phyloP scores from a whole-genome alignment of 2,888 invertebrate genomes.

The Tetragnatha montana region DNA sequence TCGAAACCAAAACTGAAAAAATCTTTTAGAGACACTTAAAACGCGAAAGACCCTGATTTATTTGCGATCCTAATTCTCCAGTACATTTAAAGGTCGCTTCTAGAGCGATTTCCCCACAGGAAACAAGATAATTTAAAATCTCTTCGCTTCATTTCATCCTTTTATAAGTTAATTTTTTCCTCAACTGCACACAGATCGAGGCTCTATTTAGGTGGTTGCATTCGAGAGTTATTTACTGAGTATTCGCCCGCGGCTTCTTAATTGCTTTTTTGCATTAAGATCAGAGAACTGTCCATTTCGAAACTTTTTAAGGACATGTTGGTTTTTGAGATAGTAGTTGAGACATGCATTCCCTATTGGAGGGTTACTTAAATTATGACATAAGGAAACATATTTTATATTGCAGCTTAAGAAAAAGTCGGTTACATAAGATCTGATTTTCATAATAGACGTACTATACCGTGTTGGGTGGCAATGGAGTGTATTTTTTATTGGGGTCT shows the following conservation, averaged over 20 bases:
- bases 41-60: slow-evolving; percentile 15
- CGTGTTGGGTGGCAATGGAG: no score
- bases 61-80: slow-evolving; percentile 12
- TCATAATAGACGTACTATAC: no score
- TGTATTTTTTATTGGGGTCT: no score
- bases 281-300: slow-evolving; percentile 4
- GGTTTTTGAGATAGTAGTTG: not conserved
- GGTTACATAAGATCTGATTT: no score
- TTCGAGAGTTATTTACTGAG: slow-evolving; percentile 7
- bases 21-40: not conserved
- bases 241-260: slow-evolving; percentile 8
- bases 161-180: slow-evolving; percentile 17
- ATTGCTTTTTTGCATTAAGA: slow-evolving; percentile 16
- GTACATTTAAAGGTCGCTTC: not conserved
- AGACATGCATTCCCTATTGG: not conserved
- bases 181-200: not conserved
- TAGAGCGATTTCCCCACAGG: not conserved
- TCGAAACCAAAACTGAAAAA: not conserved
- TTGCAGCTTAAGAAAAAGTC: no score
- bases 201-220: not conserved
- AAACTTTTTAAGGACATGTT: not conserved
- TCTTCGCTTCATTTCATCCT: not conserved
- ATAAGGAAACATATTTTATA: not conserved
- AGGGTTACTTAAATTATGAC: not conserved
- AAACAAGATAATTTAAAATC: not conserved